Evolutionary conservation across 53 echinoderm and acorn worm genomes (phyloP).

Genomic region (Luidia sarsii): DNA sequence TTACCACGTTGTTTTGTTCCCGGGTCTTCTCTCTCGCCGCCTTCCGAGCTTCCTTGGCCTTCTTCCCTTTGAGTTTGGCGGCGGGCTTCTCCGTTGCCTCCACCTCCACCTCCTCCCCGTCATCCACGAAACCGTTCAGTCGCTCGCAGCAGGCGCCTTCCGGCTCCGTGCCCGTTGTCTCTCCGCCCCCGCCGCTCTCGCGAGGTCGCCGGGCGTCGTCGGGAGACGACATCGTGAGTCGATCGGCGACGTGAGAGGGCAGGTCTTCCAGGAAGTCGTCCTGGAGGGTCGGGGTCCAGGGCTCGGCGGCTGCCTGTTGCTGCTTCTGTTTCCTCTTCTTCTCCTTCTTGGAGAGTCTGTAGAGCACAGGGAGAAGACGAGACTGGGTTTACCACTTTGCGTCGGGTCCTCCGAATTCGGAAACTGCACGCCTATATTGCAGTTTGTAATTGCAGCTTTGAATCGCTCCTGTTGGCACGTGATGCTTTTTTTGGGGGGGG

Average conservation of each 20-base stretch:
- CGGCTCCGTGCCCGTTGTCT: background rate
- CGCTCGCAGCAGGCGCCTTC: constrained; percentile 11
- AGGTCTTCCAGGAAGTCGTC: constrained; percentile 39
- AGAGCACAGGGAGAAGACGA: no score
- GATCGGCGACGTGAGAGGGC: constrained; percentile 30
- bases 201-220: background rate
- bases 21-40: constrained; percentile 44
- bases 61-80: constrained; percentile 64
- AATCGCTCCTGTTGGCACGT: no score
- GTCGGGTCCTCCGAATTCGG: no score
- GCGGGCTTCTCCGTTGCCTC: constrained; percentile 7
- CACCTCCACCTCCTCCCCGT: constrained; percentile 24
- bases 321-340: constrained; percentile 85
- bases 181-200: constrained; percentile 31
- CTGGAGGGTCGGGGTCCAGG: constrained; percentile 16
- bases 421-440: no score
- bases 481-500: no score
- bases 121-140: constrained; percentile 30
- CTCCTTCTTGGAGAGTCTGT: constrained; percentile 92
- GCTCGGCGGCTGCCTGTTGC: constrained; percentile 72
- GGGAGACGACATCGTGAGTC: constrained; percentile 26
- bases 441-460: no score
- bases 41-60: constrained; percentile 65
- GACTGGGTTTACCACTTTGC: no score
- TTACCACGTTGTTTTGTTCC: constrained; percentile 3